Evolutionary conservation across 2,797 vertebrate species (phyloP).

Genomic region (Poeciliopsis presidionis): DNA sequence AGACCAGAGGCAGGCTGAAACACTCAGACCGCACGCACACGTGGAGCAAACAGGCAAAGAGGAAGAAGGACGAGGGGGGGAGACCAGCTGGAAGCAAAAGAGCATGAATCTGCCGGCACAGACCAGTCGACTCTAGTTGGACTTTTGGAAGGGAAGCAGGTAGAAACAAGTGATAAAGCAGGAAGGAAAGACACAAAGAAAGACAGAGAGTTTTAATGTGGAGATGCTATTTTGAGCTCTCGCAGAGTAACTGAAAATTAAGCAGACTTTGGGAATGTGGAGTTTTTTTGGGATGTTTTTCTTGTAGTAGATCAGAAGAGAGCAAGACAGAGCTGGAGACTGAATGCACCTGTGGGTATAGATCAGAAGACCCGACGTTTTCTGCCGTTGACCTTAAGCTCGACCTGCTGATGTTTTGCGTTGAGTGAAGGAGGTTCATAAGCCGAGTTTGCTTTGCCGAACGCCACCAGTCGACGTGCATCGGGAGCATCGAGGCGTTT

Average conservation of each 20-base stretch:
- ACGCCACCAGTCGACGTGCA: constrained; percentile 8
- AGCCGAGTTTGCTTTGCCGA: constrained; percentile 14
- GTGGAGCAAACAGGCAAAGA: constrained; percentile 76
- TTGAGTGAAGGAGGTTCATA: constrained; percentile 1
- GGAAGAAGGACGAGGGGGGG: constrained; percentile 47
- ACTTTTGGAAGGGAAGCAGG: constrained; percentile 45
- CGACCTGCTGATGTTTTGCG: constrained; percentile 33
- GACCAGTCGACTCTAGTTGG: constrained; percentile 40
- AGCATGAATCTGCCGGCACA: constrained; percentile 53
- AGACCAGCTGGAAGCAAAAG: constrained; percentile 47
- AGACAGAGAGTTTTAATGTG: constrained; percentile 29
- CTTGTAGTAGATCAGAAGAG: constrained; percentile 35
- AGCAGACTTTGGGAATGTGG: constrained; percentile 56
- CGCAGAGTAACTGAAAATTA: constrained; percentile 61
- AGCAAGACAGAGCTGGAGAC: constrained; percentile 39
- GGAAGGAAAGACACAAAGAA: constrained; percentile 34
- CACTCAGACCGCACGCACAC: constrained; percentile 84
- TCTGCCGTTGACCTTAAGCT: constrained; percentile 36
- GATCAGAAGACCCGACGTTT: constrained; percentile 35
- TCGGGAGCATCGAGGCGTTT: neutral
- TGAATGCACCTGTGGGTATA: constrained; percentile 48
- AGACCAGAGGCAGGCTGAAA: constrained; percentile 84
- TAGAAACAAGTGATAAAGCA: constrained; percentile 37
- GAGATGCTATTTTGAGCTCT: constrained; percentile 37
- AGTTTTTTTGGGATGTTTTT: constrained; percentile 5